These are phyloP conservation scores for Hydractinia echinata DNA, from an alignment of 30 jellyfish, hydroid and myxozoan species.

Conservation along the genomic window DNA sequence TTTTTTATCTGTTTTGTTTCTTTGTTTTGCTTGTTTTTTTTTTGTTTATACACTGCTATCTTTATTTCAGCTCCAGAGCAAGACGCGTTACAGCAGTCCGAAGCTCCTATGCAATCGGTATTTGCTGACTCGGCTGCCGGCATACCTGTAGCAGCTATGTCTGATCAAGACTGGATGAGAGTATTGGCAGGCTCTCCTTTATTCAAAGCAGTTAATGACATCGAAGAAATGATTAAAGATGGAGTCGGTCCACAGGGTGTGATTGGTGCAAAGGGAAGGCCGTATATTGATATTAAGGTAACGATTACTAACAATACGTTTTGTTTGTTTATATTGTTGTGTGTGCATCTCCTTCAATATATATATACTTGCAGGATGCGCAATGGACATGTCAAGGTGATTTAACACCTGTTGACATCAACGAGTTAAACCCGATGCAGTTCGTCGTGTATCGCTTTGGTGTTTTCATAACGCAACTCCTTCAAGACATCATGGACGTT, in stretches of 20 bases:
- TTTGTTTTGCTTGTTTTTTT: too few species aligned
- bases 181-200: constrained; percentile 75
- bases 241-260: constrained; percentile 74
- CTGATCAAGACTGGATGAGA: constrained; percentile 89
- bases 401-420: constrained; percentile 84
- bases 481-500: constrained; percentile 60
- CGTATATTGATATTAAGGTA: constrained; percentile 94
- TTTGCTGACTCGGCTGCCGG: background rate
- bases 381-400: constrained; percentile 96
- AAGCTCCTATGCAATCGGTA: too few species aligned
- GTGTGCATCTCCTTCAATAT: background rate
- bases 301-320: background rate
- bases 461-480: constrained; percentile 73
- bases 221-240: constrained; percentile 73
- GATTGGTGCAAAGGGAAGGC: constrained; percentile 87
- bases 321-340: too few species aligned
- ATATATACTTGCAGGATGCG: constrained; percentile 61
- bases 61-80: too few species aligned
- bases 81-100: too few species aligned
- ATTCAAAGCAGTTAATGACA: constrained; percentile 82
- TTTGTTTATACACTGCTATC: too few species aligned
- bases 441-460: constrained; percentile 95
- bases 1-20: too few species aligned
- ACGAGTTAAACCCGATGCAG: constrained; percentile 93
- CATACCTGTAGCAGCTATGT: constrained; percentile 22